Conservation (phyloP, 2,888 invertebrate genomes). For the Drosophila quinaria region DNA sequence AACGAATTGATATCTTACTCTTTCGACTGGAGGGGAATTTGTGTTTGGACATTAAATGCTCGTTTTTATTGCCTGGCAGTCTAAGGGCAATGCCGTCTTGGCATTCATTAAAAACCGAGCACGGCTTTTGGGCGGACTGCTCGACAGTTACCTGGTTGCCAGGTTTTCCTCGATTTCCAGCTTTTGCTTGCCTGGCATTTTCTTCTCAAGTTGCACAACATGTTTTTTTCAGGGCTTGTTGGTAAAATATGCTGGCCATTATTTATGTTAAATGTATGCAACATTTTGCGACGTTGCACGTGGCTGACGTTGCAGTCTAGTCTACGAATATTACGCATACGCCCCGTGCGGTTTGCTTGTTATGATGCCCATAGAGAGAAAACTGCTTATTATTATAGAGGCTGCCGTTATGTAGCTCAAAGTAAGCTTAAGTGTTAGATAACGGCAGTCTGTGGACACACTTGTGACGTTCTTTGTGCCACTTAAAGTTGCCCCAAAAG, state of each 20-base stretch:
- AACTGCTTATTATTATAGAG: constrained; percentile 16
- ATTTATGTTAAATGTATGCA: constrained; percentile 75
- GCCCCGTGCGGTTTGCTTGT: constrained; percentile 18
- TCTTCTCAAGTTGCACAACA: constrained; percentile 42
- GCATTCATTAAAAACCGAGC: constrained; percentile 58
- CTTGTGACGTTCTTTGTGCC: constrained; percentile 30
- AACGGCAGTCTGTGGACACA: constrained; percentile 37
- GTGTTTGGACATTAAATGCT: constrained; percentile 23
- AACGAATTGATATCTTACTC: constrained; percentile 21
- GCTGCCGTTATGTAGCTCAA: constrained; percentile 7
- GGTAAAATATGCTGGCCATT: constrained; percentile 64
- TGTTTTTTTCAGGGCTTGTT: constrained; percentile 49
- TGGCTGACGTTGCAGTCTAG: constrained; percentile 9
- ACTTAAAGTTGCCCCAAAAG: constrained; percentile 52
- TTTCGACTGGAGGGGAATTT: background rate
- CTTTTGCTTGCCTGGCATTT: constrained; percentile 19
- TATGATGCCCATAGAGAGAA: constrained; percentile 10
- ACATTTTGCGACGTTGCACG: constrained; percentile 46
- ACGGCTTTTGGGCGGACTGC: constrained; percentile 22
- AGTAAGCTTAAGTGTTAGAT: constrained; percentile 46
- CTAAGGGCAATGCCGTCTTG: constrained; percentile 34
- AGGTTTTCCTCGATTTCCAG: background rate
- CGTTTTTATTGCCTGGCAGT: constrained; percentile 42
- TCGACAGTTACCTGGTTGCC: constrained; percentile 21
- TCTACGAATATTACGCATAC: constrained; percentile 31